Conservation (phyloP, 2,113 vertebrate genomes). For the Camelus bactrianus region DNA sequence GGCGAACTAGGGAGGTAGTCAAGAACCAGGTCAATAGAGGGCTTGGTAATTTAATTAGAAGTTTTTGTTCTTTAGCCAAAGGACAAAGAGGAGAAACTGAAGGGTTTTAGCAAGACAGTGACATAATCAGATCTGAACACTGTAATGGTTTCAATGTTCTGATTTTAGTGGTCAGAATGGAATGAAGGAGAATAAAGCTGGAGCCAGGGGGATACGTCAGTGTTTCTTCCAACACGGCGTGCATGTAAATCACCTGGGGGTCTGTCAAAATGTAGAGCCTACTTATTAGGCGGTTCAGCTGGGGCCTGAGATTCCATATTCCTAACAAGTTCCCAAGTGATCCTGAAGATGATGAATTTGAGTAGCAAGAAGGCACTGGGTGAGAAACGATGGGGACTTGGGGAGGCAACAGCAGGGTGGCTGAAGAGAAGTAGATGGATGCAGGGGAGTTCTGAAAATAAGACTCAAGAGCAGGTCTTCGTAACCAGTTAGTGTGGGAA, state of each 20-base stretch:
- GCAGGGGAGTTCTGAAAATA: background rate
- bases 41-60: conserved; percentile 10
- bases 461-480: background rate
- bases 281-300: background rate
- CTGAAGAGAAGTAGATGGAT: background rate
- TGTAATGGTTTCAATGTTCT: background rate
- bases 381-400: background rate
- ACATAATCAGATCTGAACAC: conserved; percentile 31
- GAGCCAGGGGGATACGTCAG: background rate
- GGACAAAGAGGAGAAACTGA: background rate
- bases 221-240: background rate
- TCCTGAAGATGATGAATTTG: background rate
- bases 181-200: conserved; percentile 6
- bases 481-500: background rate
- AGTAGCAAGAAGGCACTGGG: background rate
- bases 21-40: background rate
- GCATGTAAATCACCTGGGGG: background rate
- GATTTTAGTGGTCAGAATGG: background rate
- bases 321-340: background rate
- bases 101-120: conserved; percentile 7
- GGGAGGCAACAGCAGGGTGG: background rate
- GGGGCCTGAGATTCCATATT: background rate
- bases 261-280: background rate
- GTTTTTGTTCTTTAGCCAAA: background rate
- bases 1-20: background rate